These are phyloP conservation scores for Phalacrocorax carbo DNA, from an alignment of 2,113 vertebrate genomes.

Conservation along the genomic window DNA sequence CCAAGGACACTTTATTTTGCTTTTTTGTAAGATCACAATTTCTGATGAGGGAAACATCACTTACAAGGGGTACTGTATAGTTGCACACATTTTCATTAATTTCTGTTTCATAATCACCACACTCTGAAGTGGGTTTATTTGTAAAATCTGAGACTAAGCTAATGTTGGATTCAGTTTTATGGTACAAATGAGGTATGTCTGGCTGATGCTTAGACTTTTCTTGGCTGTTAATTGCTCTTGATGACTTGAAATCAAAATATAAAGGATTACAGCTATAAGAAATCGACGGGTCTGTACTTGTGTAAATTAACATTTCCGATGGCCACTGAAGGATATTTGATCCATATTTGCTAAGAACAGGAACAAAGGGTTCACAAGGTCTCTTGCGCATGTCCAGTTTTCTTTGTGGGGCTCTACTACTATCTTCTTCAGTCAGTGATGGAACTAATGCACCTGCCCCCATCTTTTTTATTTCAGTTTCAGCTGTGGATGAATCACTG, in stretches of 20 bases:
- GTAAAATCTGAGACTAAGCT: background rate
- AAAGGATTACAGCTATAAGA: constrained; percentile 89
- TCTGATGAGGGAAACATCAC: background rate
- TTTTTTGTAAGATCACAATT: constrained; percentile 50
- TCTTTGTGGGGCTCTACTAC: background rate
- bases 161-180: constrained; percentile 31
- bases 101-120: background rate
- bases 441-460: background rate
- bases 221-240: constrained; percentile 62
- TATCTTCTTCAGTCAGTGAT: background rate
- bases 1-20: constrained; percentile 46
- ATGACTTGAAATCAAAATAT: constrained; percentile 86
- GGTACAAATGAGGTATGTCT: constrained; percentile 49
- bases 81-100: background rate
- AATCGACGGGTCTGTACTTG: constrained; percentile 79
- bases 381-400: constrained; percentile 39
- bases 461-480: constrained; percentile 24
- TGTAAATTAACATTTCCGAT: constrained; percentile 86
- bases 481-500: background rate
- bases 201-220: constrained; percentile 54
- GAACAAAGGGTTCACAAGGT: constrained; percentile 77
- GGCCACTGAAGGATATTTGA: constrained; percentile 88
- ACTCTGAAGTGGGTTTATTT: background rate
- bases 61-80: background rate
- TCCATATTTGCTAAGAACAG: constrained; percentile 81